Evolutionary conservation across 35 echinoderm and acorn worm genomes (phyloP).

Genomic region (Ophiothrix spiculata): DNA sequence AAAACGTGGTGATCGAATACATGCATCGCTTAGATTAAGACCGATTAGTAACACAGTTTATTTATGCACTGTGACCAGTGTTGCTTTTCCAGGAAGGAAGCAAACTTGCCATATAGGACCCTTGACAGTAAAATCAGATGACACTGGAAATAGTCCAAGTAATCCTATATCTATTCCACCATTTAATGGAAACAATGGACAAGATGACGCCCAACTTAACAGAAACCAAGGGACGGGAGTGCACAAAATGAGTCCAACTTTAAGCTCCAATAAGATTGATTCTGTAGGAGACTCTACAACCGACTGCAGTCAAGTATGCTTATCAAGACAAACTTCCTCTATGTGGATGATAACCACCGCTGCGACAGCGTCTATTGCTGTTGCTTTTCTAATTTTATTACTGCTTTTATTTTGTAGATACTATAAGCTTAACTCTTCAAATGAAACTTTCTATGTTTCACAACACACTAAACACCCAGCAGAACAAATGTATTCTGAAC

Average conservation of each 20-base stretch:
- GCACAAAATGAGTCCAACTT: no score
- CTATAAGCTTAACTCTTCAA: not conserved
- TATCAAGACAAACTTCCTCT: not conserved
- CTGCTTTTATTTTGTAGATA: not conserved
- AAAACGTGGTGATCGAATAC: not conserved
- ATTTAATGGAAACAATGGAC: no score
- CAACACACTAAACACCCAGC: not conserved
- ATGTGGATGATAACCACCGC: not conserved
- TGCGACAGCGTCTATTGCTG: not conserved
- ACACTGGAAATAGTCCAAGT: no score
- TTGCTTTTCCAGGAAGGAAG: not conserved
- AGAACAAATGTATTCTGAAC: constrained; percentile 3
- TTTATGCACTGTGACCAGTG: not conserved
- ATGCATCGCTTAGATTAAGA: not conserved
- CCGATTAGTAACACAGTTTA: not conserved
- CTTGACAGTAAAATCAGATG: no score
- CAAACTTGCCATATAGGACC: not conserved
- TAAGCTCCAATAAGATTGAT: no score
- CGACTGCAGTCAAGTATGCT: not conserved
- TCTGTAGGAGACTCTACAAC: no score
- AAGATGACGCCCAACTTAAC: no score
- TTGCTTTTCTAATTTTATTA: not conserved
- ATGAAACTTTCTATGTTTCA: not conserved
- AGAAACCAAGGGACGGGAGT: no score
- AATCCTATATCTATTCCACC: no score